Evolutionary conservation across 1,140 invertebrate genomes (phyloP).

Genomic region (Wasmannia auropunctata): DNA sequence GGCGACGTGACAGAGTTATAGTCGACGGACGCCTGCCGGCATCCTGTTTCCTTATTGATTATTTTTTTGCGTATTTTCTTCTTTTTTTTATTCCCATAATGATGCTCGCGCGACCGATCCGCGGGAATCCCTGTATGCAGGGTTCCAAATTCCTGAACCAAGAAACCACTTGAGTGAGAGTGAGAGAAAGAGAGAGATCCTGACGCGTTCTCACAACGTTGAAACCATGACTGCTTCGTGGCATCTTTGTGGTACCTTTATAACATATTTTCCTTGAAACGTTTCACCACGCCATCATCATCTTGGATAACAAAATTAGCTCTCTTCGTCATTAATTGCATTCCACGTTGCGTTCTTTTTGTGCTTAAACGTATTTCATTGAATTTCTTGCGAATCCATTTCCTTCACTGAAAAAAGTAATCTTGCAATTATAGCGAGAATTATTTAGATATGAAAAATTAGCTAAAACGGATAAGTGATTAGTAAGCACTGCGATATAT

Average conservation of each 20-base stretch:
- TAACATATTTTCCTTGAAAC: conserved; percentile 64
- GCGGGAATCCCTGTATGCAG: conserved; percentile 61
- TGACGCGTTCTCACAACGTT: conserved; percentile 38
- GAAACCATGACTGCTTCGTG: conserved; percentile 56
- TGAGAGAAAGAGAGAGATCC: not conserved
- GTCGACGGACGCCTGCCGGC: not conserved
- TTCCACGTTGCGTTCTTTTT: not conserved
- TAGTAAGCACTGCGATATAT: too few relatives aligned
- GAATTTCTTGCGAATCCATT: not conserved
- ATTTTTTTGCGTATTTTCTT: not conserved
- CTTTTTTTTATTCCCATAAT: not conserved
- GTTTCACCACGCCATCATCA: conserved; percentile 56
- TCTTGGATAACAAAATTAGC: conserved; percentile 59
- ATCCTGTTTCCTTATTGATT: not conserved
- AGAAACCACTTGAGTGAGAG: conserved; percentile 62
- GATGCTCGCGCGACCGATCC: conserved; percentile 26
- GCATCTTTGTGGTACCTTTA: conserved; percentile 70
- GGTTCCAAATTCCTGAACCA: conserved; percentile 62
- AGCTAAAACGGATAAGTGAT: too few relatives aligned
- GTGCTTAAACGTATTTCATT: not conserved
- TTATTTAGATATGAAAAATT: too few relatives aligned
- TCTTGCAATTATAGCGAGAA: too few relatives aligned
- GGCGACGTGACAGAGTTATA: not conserved
- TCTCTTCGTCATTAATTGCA: conserved; percentile 69
- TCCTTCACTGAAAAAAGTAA: too few relatives aligned